A percentile compares a stretch with the other conserved stretches of the same genome.
Conservation (phyloP, 2,113 vertebrate species). For the Piaya cayana region DNA sequence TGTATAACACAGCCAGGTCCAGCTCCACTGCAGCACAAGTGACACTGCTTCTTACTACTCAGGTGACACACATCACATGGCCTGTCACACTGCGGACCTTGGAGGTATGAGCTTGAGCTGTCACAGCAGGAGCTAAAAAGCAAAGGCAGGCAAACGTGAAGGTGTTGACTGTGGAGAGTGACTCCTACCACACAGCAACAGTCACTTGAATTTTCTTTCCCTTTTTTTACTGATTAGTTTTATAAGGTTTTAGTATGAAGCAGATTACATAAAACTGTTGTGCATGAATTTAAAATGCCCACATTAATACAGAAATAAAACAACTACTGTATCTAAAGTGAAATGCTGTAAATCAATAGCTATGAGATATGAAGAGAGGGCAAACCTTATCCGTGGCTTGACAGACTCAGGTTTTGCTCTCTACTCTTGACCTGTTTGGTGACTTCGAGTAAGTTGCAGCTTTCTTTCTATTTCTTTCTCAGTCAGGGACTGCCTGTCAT, state of each 20-base stretch:
- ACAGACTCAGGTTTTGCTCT: slow-evolving; percentile 11
- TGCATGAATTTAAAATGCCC: not conserved
- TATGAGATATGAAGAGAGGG: not conserved
- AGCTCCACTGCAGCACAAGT: fast-evolving
- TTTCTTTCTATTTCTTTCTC: slow-evolving; percentile 7
- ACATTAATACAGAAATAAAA: not conserved
- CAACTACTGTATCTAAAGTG: not conserved
- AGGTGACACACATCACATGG: fast-evolving
- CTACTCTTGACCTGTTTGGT: not conserved
- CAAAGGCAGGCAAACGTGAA: not conserved
- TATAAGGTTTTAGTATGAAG: not conserved
- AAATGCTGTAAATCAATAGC: not conserved
- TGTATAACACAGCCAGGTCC: fast-evolving
- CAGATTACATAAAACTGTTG: not conserved
- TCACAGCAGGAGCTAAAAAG: not conserved
- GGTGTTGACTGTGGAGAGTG: fast-evolving
- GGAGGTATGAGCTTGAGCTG: fast-evolving
- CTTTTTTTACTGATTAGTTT: not conserved
- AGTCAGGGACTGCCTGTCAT: not conserved
- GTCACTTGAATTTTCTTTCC: not conserved
- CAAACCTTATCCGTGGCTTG: not conserved
- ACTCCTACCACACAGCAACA: not conserved
- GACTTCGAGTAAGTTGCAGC: not conserved
- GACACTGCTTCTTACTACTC: fast-evolving
- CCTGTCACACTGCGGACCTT: fast-evolving